phyloP scores from a whole-genome alignment of 2,797 vertebrate species.

The Lemur catta region DNA sequence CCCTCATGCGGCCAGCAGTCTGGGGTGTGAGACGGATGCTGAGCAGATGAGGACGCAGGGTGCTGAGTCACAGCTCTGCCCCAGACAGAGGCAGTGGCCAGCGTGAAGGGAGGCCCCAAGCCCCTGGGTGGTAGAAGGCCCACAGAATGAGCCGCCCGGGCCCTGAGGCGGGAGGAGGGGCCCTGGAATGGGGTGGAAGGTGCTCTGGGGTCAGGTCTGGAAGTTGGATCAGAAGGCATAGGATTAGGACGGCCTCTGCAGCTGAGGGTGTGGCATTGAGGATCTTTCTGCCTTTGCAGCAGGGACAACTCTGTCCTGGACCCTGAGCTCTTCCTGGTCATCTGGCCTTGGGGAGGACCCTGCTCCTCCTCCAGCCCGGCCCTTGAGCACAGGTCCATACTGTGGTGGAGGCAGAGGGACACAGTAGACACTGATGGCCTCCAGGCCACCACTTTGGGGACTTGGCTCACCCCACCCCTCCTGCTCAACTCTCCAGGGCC shows the following conservation, averaged over 20 bases:
- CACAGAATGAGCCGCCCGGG: background rate
- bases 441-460: fast-evolving
- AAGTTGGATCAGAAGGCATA: background rate
- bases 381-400: background rate
- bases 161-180: background rate
- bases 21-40: background rate
- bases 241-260: background rate
- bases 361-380: fast-evolving
- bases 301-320: background rate
- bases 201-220: background rate
- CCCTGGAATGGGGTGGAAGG: background rate
- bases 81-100: background rate
- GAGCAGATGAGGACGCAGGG: background rate
- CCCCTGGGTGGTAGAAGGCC: background rate
- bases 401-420: background rate
- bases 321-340: background rate
- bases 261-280: no score
- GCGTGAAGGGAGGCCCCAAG: background rate
- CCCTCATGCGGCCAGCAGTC: background rate
- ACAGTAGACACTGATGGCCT: background rate
- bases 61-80: background rate
- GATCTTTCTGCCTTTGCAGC: background rate
- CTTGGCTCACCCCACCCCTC: background rate
- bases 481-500: background rate
- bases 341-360: background rate